Percentiles rank a stretch among this genome's conserved stretches.
Conservation (phyloP, 2,888 invertebrate genomes). For the Himalopsyche kuldschensis region DNA sequence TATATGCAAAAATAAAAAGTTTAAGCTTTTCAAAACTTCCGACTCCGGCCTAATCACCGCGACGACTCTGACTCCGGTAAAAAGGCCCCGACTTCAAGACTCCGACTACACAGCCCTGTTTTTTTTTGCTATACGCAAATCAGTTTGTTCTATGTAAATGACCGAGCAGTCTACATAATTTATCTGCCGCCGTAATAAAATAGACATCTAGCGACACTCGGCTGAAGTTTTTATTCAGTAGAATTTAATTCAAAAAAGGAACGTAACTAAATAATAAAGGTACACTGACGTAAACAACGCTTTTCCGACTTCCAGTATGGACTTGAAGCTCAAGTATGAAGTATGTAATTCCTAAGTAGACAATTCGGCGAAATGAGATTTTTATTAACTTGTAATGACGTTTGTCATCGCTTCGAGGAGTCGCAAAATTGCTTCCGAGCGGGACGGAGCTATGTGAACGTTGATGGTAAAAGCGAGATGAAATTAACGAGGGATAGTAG, state of each 20-base stretch:
- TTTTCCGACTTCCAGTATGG: not conserved
- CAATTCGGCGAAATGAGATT: constrained; percentile 34
- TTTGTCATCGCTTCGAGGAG: constrained; percentile 39
- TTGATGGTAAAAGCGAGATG: not conserved
- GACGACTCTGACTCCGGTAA: no score
- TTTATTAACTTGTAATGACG: constrained; percentile 40
- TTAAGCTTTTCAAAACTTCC: no score
- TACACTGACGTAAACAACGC: not conserved
- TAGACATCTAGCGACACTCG: no score
- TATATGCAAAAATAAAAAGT: no score
- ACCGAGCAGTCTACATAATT: no score
- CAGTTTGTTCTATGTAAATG: no score
- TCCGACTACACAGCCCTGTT: no score
- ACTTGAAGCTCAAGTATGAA: not conserved
- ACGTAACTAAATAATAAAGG: not conserved
- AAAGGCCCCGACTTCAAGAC: no score
- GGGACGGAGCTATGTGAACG: not conserved
- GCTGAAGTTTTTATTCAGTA: not conserved
- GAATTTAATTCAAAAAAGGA: not conserved
- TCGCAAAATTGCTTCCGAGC: constrained; percentile 37
- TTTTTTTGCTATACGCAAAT: no score
- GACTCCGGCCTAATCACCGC: no score
- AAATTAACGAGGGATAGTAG: constrained; percentile 20
- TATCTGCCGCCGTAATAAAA: no score
- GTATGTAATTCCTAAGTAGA: constrained; percentile 8